Evolutionary conservation across 2,888 invertebrate species (phyloP), one percentile per base, ranked within the genome.

Genomic region (Gibbula magus): DNA sequence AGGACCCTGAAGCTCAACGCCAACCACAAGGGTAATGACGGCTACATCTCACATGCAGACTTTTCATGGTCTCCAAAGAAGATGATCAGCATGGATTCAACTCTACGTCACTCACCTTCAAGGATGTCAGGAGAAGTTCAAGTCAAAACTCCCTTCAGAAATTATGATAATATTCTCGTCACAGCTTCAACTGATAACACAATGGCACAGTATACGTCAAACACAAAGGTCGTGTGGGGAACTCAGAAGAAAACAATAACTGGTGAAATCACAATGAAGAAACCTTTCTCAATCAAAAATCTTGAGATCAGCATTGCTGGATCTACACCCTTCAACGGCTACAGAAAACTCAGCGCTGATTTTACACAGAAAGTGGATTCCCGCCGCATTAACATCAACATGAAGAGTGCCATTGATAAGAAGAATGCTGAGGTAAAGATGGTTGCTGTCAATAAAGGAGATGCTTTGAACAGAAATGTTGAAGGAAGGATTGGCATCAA

Each of bases 311-410:
- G 80, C 7, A 70, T 88, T 32, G 39, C 75, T 8, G 84, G 84
- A 4, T 84, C 83, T 25, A 84, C 90, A 18, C 89, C 90, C 45
- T 81, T 88, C 54, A 78, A 79, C 35, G 83, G 82, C 8, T 85
- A 81, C 75, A 84, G 83, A 77, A 79, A 61, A 32, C 67, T 87
- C 13, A 67, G 82, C 16, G 79, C 83, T 18, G 32, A 70, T 18
- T 39, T 70, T 20, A 35, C 20, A 16, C 32, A 70, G 3, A 32
- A 35, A 32, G 7, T 70, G 35, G 35, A 39, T 39, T 35, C 70
- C 39, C 35, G 35, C 20, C 1, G 29, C 70, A 10, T 10, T 13
- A 45, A 13, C 1, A 45, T 45, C 45, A 45, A 45, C 45, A 10
- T 45, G 45, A 39, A 70, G 18, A 39, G 70, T 16, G 8, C 32